A percentile compares a stretch with the other conserved stretches of the same genome.
Conservation (phyloP, 2,888 invertebrate species). For the Epinotia bilunana region DNA sequence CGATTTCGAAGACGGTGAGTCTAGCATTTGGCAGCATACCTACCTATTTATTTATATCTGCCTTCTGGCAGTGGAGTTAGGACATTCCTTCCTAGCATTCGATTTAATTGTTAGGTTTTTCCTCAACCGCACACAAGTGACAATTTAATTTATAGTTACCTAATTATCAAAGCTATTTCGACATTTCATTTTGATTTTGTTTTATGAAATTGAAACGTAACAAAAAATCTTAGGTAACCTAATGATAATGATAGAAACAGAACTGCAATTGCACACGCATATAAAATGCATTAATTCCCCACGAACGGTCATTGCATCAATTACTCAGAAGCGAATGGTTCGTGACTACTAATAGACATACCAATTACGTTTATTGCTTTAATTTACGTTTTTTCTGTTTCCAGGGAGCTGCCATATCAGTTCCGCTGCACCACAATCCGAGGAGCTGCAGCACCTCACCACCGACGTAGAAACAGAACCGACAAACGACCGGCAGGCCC, state of each 20-base stretch:
- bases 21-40: too few species aligned
- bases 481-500: constrained; percentile 65
- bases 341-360: background rate
- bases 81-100: background rate
- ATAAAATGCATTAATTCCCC: background rate
- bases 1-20: too few species aligned
- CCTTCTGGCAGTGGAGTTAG: background rate
- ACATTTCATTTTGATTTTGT: background rate
- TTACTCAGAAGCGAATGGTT: constrained; percentile 9
- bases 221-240: background rate
- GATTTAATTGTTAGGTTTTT: background rate
- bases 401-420: constrained; percentile 67
- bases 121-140: background rate
- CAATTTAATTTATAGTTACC: background rate
- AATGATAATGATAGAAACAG: background rate
- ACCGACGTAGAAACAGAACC: constrained; percentile 61
- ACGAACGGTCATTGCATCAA: constrained; percentile 19
- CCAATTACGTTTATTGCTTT: background rate
- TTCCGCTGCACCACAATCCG: constrained; percentile 72
- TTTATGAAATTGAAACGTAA: background rate
- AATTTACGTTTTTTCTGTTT: constrained; percentile 52
- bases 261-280: constrained; percentile 12
- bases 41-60: too few species aligned
- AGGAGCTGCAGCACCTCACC: constrained; percentile 63
- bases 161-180: background rate